These are phyloP conservation scores for Girardia tigrina DNA, from an alignment of 2,888 invertebrate species.

Conservation along the genomic window DNA sequence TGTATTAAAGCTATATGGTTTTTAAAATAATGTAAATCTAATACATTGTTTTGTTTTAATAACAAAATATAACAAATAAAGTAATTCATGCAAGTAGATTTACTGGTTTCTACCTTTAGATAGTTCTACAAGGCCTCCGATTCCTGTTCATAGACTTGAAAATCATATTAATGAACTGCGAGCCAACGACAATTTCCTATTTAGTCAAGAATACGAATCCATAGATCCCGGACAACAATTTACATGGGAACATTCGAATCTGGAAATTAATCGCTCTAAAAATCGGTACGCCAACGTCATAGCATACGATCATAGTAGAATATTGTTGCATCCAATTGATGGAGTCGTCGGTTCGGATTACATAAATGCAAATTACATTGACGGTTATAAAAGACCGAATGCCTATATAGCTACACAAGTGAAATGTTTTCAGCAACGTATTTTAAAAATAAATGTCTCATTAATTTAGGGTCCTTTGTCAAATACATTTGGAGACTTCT, in stretches of 20 bases:
- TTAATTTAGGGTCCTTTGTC: constrained; percentile 70
- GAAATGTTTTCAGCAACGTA: no score
- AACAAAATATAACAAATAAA: no score
- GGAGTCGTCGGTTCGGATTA: constrained; percentile 83
- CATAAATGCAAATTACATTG: constrained; percentile 96
- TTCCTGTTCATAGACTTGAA: constrained; percentile 32
- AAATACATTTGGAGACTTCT: constrained; percentile 92
- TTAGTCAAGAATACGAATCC: constrained; percentile 35
- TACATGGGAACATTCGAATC: constrained; percentile 85
- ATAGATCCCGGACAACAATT: constrained; percentile 37
- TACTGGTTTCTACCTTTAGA: neutral
- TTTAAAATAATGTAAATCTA: no score
- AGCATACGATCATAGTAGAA: constrained; percentile 92
- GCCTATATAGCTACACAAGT: constrained; percentile 90
- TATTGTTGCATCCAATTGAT: constrained; percentile 69
- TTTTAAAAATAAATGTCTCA: neutral
- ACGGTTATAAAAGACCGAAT: constrained; percentile 92
- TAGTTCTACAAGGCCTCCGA: constrained; percentile 26
- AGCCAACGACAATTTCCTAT: constrained; percentile 31
- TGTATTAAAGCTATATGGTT: no score
- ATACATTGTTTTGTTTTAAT: no score
- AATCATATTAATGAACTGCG: constrained; percentile 26
- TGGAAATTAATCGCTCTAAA: constrained; percentile 93
- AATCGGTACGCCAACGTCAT: constrained; percentile 98
- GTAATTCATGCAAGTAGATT: no score